These are phyloP conservation scores for Bombus confusus DNA, from an alignment of 1,140 invertebrate genomes.

Conservation along the genomic window DNA sequence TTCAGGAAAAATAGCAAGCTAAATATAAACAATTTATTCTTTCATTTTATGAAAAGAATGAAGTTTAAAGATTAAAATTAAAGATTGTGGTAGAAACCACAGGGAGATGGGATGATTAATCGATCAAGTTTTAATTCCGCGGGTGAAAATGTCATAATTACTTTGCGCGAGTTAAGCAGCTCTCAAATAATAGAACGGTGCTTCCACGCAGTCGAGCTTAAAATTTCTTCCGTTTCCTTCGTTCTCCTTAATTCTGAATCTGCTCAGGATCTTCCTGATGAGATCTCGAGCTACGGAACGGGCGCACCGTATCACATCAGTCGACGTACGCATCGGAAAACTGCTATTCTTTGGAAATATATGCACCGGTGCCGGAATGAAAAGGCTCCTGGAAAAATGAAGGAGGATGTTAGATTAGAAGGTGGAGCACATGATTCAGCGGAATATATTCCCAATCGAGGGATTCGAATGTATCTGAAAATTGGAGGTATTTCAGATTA, in stretches of 20 bases:
- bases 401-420: not conserved
- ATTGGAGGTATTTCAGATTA: too few species aligned
- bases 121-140: conserved; percentile 14
- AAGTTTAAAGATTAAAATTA: too few species aligned
- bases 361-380: not conserved
- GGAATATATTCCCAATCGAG: not conserved
- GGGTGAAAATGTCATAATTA: not conserved
- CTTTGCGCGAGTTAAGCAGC: not conserved
- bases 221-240: conserved; percentile 25
- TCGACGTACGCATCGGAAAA: conserved; percentile 11
- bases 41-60: not conserved
- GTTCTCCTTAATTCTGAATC: not conserved
- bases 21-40: not conserved
- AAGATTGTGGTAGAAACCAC: not conserved
- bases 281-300: conserved; percentile 22
- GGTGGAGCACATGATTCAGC: not conserved
- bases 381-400: not conserved
- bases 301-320: conserved; percentile 5
- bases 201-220: not conserved
- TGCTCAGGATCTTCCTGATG: not conserved
- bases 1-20: too few species aligned
- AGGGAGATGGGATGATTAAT: not conserved
- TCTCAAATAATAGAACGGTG: conserved; percentile 7
- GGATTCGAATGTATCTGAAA: not conserved
- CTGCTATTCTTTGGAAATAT: conserved; percentile 3